Percentiles rank a stretch among this genome's conserved stretches.
Conservation (phyloP, 2,113 vertebrate genomes). For the Rhinoderma darwinii region DNA sequence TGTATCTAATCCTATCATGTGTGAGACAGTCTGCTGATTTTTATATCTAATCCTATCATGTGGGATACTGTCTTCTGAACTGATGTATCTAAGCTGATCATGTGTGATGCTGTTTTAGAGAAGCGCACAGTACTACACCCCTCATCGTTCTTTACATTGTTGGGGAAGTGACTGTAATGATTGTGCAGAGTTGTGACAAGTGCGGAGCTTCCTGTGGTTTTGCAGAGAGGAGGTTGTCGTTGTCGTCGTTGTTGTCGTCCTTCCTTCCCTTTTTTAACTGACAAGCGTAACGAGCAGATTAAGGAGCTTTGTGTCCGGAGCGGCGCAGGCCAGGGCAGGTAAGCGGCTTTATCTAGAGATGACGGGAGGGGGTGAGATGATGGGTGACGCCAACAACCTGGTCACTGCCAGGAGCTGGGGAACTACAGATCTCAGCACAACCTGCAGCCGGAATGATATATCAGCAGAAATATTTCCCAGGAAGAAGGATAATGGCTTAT, state of each 20-base stretch:
- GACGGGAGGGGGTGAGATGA: not conserved
- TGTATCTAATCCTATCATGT: too few relatives aligned
- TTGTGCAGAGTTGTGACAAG: not conserved
- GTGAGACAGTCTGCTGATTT: too few relatives aligned
- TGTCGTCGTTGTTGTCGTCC: not conserved
- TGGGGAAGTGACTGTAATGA: not conserved
- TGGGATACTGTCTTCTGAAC: not conserved
- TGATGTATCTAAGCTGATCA: not conserved
- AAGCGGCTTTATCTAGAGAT: not conserved
- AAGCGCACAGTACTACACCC: not conserved
- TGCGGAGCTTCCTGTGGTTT: slow-evolving; percentile 50
- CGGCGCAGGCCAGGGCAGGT: slow-evolving; percentile 4
- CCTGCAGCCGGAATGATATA: not conserved
- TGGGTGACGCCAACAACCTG: not conserved
- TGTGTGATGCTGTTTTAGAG: not conserved
- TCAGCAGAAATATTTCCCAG: not conserved
- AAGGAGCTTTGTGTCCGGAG: not conserved
- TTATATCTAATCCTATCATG: not conserved
- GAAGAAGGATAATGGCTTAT: not conserved
- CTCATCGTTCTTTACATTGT: not conserved
- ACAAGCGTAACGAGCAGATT: not conserved
- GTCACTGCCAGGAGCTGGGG: not conserved
- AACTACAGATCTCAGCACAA: not conserved
- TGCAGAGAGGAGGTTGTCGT: not conserved
- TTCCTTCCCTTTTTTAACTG: slow-evolving; percentile 55